phyloP scores from a whole-genome alignment of 2,888 invertebrate genomes.

The Agelastica alni region DNA sequence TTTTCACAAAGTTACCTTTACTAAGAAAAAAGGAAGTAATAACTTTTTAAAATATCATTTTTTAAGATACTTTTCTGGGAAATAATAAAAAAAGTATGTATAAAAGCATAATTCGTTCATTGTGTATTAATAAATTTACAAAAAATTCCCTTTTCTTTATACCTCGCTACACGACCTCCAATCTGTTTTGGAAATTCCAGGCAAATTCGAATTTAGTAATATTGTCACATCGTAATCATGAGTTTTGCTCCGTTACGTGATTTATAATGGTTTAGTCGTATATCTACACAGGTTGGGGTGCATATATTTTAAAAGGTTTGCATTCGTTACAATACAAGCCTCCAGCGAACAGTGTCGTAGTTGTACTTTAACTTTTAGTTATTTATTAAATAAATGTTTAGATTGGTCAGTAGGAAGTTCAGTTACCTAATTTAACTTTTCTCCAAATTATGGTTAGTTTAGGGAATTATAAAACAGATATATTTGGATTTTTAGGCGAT shows the following conservation, averaged over 20 bases:
- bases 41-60: too few relatives aligned
- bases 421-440: too few relatives aligned
- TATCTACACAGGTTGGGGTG: constrained; percentile 44
- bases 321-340: constrained; percentile 42
- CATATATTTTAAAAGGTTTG: constrained; percentile 46
- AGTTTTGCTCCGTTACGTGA: constrained; percentile 50
- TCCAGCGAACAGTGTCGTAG: constrained; percentile 27
- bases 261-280: constrained; percentile 47
- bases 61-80: too few relatives aligned
- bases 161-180: constrained; percentile 6
- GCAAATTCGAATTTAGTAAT: constrained; percentile 40
- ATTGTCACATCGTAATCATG: constrained; percentile 51
- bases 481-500: too few relatives aligned
- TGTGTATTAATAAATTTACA: background rate
- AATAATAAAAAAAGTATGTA: too few relatives aligned
- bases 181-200: constrained; percentile 12
- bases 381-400: too few relatives aligned
- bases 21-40: too few relatives aligned
- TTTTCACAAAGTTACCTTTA: too few relatives aligned
- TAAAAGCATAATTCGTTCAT: background rate
- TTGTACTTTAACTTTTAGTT: too few relatives aligned
- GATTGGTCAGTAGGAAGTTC: too few relatives aligned
- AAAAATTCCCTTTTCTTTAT: background rate
- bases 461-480: too few relatives aligned
- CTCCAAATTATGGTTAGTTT: too few relatives aligned